Conservation (phyloP, 2,888 invertebrate genomes). For the Callyntrura sp. region DNA sequence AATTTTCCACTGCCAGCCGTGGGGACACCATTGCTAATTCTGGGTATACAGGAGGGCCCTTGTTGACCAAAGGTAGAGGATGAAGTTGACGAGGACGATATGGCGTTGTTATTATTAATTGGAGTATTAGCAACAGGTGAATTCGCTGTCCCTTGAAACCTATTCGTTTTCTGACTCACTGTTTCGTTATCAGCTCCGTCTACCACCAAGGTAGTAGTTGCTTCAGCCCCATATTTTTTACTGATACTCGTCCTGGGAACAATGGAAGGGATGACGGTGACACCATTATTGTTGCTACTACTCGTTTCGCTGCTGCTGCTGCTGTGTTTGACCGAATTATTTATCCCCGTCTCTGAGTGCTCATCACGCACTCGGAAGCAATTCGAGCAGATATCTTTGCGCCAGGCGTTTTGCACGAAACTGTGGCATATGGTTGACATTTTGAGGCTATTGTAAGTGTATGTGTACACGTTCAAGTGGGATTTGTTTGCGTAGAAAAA, state of each 20-base stretch:
- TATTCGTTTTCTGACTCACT: slow-evolving; percentile 34
- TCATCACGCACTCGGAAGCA: slow-evolving; percentile 85
- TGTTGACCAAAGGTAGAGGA: slow-evolving; percentile 36
- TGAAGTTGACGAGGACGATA: slow-evolving; percentile 37
- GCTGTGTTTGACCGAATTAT: slow-evolving; percentile 79
- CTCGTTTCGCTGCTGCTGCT: slow-evolving; percentile 56
- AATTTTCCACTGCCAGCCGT: slow-evolving; percentile 64
- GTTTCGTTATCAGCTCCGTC: background rate
- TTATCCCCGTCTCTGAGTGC: slow-evolving; percentile 77
- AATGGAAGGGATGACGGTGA: slow-evolving; percentile 58
- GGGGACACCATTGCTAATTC: slow-evolving; percentile 62
- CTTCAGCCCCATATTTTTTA: slow-evolving; percentile 53
- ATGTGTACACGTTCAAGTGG: background rate
- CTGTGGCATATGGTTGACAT: slow-evolving; percentile 85
- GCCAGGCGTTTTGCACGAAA: slow-evolving; percentile 85
- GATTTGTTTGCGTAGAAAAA: background rate
- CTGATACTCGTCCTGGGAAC: slow-evolving; percentile 61
- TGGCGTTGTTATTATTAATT: slow-evolving; percentile 22
- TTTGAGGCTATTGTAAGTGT: slow-evolving; percentile 67
- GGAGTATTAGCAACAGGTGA: background rate
- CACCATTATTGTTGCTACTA: slow-evolving; percentile 49
- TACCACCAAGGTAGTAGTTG: slow-evolving; percentile 13
- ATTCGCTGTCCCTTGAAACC: slow-evolving; percentile 55
- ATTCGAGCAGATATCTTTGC: slow-evolving; percentile 85
- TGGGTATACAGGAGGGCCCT: slow-evolving; percentile 50